Evolutionary conservation across 2,797 vertebrate genomes (phyloP).

Genomic region (Aythya fuligula): DNA sequence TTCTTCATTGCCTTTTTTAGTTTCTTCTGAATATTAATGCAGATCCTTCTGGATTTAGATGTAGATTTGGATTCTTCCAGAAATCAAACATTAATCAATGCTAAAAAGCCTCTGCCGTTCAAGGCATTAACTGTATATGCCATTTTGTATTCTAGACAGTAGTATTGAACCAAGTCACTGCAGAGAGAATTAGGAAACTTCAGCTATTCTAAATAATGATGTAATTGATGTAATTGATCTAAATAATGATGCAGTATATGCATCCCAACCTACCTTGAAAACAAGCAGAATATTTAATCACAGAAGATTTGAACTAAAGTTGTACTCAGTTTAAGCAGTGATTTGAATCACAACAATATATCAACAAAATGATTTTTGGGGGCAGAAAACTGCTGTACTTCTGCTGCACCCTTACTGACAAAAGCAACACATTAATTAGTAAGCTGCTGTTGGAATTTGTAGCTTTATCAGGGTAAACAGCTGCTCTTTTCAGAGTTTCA

Average conservation of each 20-base stretch:
- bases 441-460: not conserved
- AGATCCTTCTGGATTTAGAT: not conserved
- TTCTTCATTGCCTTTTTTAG: not conserved
- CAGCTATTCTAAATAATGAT: not conserved
- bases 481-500: not conserved
- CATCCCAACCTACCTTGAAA: not conserved
- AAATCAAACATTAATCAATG: not conserved
- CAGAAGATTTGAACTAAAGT: not conserved
- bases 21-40: not conserved
- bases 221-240: not conserved
- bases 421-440: not conserved
- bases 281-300: not conserved
- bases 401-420: not conserved
- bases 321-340: not conserved
- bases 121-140: not conserved
- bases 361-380: not conserved
- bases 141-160: not conserved
- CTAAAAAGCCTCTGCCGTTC: not conserved
- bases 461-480: not conserved
- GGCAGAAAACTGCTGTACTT: not conserved
- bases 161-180: not conserved
- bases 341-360: not conserved
- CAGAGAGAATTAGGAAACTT: not conserved
- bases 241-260: not conserved
- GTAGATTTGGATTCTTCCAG: not conserved